Evolutionary conservation across 1,140 invertebrate genomes (phyloP).

Genomic region (Phocides pigmalion): DNA sequence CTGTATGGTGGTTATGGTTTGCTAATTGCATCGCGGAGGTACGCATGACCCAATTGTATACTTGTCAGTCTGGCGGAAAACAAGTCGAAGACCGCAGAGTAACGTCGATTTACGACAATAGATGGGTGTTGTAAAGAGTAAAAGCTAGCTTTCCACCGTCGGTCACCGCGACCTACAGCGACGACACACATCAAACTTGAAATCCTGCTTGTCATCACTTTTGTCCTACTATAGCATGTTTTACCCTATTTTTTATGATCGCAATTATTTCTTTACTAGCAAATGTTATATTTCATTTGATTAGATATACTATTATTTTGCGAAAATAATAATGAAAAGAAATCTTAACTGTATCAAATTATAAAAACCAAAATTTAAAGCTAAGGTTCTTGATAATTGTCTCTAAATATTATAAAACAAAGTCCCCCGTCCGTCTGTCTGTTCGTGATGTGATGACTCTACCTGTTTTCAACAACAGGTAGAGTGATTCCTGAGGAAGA

Average conservation of each 20-base stretch:
- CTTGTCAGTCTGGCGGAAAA: conserved; percentile 23
- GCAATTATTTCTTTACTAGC: conserved; percentile 23
- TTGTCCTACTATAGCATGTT: conserved; percentile 41
- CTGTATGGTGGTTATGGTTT: background rate
- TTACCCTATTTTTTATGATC: conserved; percentile 34
- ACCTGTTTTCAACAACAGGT: too few relatives aligned
- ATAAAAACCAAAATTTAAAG: too few relatives aligned
- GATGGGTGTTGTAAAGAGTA: conserved; percentile 60
- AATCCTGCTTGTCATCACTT: conserved; percentile 68
- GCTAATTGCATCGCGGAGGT: background rate
- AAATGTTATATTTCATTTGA: too few relatives aligned
- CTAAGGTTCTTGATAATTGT: too few relatives aligned
- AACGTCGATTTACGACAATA: conserved; percentile 67
- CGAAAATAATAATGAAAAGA: too few relatives aligned
- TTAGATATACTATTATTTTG: too few relatives aligned
- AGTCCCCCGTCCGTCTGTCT: too few relatives aligned
- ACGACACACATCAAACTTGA: conserved; percentile 71
- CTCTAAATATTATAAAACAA: too few relatives aligned
- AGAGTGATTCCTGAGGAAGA: too few relatives aligned
- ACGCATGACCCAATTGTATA: conserved; percentile 19
- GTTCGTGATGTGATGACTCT: too few relatives aligned
- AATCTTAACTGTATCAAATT: too few relatives aligned
- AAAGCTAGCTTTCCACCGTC: conserved; percentile 69
- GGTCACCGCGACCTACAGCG: conserved; percentile 68
- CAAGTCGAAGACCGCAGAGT: conserved; percentile 34